These are phyloP conservation scores for Chlorodrepanis virens DNA, from an alignment of 2,113 vertebrate species.

Conservation along the genomic window DNA sequence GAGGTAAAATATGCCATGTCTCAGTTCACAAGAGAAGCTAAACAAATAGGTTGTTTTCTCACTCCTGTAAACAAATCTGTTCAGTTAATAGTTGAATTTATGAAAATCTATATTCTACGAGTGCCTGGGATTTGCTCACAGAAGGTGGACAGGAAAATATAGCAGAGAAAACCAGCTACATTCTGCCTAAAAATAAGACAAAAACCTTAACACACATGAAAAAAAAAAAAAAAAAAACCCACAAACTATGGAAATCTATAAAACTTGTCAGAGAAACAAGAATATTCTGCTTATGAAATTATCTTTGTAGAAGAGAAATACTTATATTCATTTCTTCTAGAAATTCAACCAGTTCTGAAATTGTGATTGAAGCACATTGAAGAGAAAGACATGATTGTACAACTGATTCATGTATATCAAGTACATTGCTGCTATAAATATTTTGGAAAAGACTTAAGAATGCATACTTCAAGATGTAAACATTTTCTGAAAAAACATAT, in stretches of 20 bases:
- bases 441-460: not conserved
- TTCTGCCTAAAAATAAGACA: not conserved
- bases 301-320: not conserved
- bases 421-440: not conserved
- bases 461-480: not conserved
- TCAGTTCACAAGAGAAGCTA: not conserved
- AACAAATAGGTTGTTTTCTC: not conserved
- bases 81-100: not conserved
- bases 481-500: not conserved
- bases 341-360: not conserved
- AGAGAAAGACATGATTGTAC: not conserved
- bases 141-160: not conserved
- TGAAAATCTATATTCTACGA: not conserved
- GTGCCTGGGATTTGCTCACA: not conserved
- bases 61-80: not conserved
- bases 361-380: not conserved
- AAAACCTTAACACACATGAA: not conserved
- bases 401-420: not conserved
- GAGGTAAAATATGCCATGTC: not conserved
- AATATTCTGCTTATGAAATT: not conserved
- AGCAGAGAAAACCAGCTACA: not conserved
- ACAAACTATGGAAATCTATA: not conserved
- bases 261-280: not conserved
- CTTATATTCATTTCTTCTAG: not conserved
- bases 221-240: accelerated